Percentiles rank a stretch among this genome's conserved stretches.
These are phyloP conservation scores for Rattus rattus DNA, from an alignment of 2,113 vertebrate genomes.

Conservation along the genomic window DNA sequence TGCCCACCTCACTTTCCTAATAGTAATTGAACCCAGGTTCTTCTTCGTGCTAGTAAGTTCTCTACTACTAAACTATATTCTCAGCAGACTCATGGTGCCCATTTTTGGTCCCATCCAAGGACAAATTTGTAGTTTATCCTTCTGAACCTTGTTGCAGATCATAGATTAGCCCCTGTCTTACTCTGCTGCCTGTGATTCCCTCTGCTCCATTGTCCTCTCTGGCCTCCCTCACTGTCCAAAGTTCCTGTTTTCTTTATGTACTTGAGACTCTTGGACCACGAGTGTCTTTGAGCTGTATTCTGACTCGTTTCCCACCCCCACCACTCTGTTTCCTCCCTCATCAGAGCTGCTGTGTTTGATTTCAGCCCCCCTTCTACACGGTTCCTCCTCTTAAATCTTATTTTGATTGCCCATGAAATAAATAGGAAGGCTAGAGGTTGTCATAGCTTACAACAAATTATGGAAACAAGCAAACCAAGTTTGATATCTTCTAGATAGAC, in stretches of 20 bases:
- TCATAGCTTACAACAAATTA: not conserved
- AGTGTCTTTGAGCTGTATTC: not conserved
- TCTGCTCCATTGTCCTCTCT: not conserved
- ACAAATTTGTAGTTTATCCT: not conserved
- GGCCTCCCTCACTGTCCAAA: not conserved
- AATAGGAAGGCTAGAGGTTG: not conserved
- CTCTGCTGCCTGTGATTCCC: not conserved
- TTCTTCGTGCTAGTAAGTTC: not conserved
- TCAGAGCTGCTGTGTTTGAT: not conserved
- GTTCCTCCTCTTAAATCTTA: not conserved
- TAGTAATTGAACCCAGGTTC: not conserved
- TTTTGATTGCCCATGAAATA: not conserved
- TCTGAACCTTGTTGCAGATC: not conserved
- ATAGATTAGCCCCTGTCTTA: not conserved
- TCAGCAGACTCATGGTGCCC: not conserved
- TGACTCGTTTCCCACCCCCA: not conserved
- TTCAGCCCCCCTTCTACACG: not conserved
- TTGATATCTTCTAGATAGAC: not conserved
- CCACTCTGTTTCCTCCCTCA: not conserved
- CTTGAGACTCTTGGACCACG: not conserved
- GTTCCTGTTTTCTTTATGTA: not conserved
- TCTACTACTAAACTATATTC: not conserved
- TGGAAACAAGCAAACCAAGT: not conserved
- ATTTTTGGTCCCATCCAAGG: not conserved
- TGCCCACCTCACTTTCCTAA: not conserved